Conservation (phyloP, 1,140 invertebrate genomes). For the Aricia agestis region DNA sequence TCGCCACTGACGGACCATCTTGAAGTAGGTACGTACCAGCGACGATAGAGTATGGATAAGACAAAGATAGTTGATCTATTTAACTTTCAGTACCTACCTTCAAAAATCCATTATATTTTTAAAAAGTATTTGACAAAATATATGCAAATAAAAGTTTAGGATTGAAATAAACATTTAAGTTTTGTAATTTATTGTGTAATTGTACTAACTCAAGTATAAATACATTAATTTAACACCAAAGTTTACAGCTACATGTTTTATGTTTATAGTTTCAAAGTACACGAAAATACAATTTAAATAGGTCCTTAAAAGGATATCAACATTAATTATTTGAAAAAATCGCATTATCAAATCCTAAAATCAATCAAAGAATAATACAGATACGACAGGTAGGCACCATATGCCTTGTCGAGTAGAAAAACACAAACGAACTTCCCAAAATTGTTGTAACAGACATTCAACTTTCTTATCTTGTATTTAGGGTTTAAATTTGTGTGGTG, state of each 20-base stretch:
- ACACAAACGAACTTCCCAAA: slow-evolving; percentile 32
- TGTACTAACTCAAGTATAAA: not conserved
- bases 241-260: not conserved
- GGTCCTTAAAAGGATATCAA: not conserved
- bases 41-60: slow-evolving; percentile 19
- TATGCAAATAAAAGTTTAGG: too few relatives aligned
- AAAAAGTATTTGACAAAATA: too few relatives aligned
- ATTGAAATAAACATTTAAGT: too few relatives aligned
- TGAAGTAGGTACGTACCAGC: not conserved
- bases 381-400: slow-evolving; percentile 62
- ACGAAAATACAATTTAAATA: not conserved
- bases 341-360: slow-evolving; percentile 48
- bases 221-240: not conserved
- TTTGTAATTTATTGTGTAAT: too few relatives aligned
- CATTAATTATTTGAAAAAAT: not conserved
- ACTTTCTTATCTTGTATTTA: slow-evolving; percentile 26
- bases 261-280: not conserved
- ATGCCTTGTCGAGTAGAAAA: slow-evolving; percentile 38
- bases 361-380: slow-evolving; percentile 59
- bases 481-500: slow-evolving; percentile 27
- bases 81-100: too few relatives aligned
- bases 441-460: slow-evolving; percentile 17
- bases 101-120: too few relatives aligned
- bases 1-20: slow-evolving; percentile 39
- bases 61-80: not conserved